Evolutionary conservation across 2,888 invertebrate genomes (phyloP).

Genomic region (Listrodromus nycthemerus): DNA sequence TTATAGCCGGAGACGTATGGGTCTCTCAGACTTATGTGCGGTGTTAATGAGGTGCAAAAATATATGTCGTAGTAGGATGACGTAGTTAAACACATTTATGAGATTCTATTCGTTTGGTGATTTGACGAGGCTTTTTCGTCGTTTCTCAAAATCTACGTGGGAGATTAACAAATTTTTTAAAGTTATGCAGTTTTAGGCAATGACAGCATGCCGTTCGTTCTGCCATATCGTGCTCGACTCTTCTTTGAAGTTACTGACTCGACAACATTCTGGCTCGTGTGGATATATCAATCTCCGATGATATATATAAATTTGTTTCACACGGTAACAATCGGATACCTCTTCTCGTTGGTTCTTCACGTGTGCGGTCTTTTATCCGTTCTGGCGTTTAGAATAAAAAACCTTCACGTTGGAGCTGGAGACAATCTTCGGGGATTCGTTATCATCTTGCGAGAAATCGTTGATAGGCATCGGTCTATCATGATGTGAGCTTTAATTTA

Average conservation of each 20-base stretch:
- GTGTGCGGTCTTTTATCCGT: constrained; percentile 60
- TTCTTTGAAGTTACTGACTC: constrained; percentile 58
- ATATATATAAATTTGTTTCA: constrained; percentile 51
- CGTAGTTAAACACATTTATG: too few relatives aligned
- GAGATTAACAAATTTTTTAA: background rate
- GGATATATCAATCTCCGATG: constrained; percentile 58
- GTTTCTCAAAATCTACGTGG: background rate
- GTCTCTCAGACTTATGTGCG: too few relatives aligned
- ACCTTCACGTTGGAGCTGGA: background rate
- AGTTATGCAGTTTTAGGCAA: constrained; percentile 46
- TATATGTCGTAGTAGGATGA: too few relatives aligned
- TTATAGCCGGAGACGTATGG: too few relatives aligned
- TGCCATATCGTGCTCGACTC: constrained; percentile 57
- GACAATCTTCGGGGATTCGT: background rate
- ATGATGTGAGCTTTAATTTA: constrained; percentile 23
- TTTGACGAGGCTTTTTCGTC: background rate
- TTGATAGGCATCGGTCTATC: constrained; percentile 36
- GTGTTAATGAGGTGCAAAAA: too few relatives aligned
- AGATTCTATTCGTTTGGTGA: background rate
- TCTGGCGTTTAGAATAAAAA: constrained; percentile 53
- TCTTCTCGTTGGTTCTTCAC: constrained; percentile 54
- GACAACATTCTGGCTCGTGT: constrained; percentile 58
- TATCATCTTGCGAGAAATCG: constrained; percentile 33
- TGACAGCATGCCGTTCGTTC: constrained; percentile 55
- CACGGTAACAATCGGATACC: constrained; percentile 46